Percentiles rank a stretch among this genome's conserved stretches.
These are phyloP conservation scores for Psephotus haematonotus DNA, from an alignment of 2,113 vertebrate species.

Conservation along the genomic window DNA sequence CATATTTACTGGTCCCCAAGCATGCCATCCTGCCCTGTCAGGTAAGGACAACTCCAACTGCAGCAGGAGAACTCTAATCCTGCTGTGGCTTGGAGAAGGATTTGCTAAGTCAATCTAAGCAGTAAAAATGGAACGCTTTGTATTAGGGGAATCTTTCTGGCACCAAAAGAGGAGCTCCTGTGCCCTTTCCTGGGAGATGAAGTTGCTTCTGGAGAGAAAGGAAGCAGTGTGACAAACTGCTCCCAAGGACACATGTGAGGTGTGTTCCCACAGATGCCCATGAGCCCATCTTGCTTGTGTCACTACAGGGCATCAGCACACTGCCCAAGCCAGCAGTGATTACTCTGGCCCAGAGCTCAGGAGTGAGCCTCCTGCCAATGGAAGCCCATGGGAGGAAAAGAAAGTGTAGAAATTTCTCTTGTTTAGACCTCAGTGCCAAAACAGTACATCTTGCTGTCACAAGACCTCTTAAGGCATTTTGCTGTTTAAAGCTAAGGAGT, in stretches of 20 bases:
- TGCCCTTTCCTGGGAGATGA: not conserved
- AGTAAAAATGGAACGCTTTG: not conserved
- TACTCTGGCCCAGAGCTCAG: not conserved
- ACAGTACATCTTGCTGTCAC: not conserved
- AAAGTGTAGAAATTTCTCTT: not conserved
- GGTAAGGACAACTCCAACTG: not conserved
- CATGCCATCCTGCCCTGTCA: accelerated
- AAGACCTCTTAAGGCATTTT: not conserved
- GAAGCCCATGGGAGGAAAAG: not conserved
- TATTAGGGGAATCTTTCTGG: not conserved
- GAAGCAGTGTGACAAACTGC: not conserved
- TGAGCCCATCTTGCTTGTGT: not conserved
- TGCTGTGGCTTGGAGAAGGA: not conserved
- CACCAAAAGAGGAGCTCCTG: not conserved
- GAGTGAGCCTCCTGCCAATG: not conserved
- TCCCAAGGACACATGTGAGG: not conserved
- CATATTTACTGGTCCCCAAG: not conserved
- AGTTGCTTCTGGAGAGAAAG: not conserved
- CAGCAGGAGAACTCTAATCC: not conserved
- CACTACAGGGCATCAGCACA: accelerated
- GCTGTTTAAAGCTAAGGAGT: not conserved
- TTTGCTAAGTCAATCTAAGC: not conserved
- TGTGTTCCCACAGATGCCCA: not conserved
- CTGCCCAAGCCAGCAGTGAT: not conserved
- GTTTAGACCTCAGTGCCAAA: not conserved